phyloP scores from a whole-genome alignment of 1,140 invertebrate genomes.

The fruit fly (Drosophila melanogaster) region DNA sequence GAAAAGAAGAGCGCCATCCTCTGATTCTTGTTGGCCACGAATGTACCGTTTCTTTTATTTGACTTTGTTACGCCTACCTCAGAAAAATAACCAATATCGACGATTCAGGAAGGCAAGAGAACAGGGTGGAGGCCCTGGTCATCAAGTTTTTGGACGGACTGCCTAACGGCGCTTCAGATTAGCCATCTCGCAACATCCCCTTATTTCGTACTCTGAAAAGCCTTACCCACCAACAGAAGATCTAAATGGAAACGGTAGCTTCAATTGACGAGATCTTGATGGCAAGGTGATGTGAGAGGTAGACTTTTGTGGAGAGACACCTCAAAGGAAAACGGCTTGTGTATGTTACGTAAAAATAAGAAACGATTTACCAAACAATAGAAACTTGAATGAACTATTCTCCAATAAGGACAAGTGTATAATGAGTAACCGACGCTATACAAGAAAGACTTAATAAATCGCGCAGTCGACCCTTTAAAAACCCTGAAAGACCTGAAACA shows the following conservation, averaged over 20 bases:
- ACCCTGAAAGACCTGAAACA: background rate
- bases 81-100: background rate
- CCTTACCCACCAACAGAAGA: background rate
- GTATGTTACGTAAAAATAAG: too few species aligned
- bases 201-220: constrained; percentile 43
- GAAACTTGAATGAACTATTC: background rate
- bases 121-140: constrained; percentile 5
- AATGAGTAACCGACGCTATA: background rate
- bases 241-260: constrained; percentile 30
- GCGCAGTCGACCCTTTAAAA: background rate
- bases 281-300: constrained; percentile 2
- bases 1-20: background rate
- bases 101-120: constrained; percentile 1
- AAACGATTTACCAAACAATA: too few species aligned
- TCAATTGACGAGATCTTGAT: constrained; percentile 18
- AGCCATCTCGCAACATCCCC: constrained; percentile 41
- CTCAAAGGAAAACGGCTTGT: constrained; percentile 8
- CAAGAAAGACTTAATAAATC: background rate
- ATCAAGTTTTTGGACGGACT: constrained; percentile 9
- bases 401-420: background rate
- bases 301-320: background rate
- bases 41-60: constrained; percentile 80
- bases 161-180: constrained; percentile 73
- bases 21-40: constrained; percentile 20
- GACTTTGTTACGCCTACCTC: constrained; percentile 56